Evolutionary conservation across 1,140 invertebrate species (phyloP).

Genomic region (Homalodisca vitripennis): DNA sequence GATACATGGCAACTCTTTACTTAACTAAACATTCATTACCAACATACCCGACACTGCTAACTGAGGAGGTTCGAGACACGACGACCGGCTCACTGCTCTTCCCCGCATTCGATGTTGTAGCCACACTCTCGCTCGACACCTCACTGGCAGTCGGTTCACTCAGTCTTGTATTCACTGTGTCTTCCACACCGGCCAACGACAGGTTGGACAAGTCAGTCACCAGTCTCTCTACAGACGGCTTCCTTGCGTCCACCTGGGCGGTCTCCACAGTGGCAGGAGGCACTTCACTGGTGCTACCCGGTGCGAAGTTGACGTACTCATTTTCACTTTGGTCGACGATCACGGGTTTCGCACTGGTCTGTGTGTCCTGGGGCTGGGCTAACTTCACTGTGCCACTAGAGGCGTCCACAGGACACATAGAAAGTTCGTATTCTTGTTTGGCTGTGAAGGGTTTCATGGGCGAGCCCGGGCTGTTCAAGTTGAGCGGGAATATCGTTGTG

Average conservation of each 20-base stretch:
- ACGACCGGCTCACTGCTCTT: background rate
- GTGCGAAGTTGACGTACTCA: conserved; percentile 31
- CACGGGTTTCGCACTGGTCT: background rate
- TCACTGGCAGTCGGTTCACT: conserved; percentile 12
- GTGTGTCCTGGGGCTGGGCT: conserved; percentile 18
- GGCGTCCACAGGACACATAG: conserved; percentile 43
- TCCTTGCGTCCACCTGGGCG: conserved; percentile 1
- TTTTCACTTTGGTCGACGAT: background rate
- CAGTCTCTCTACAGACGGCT: background rate
- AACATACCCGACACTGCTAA: conserved; percentile 27
- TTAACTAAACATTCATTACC: too few relatives aligned
- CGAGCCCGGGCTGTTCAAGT: conserved; percentile 58
- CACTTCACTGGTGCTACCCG: background rate
- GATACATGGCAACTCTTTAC: too few relatives aligned
- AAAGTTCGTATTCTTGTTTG: conserved; percentile 37
- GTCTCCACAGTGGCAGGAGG: background rate
- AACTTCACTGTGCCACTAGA: conserved; percentile 44
- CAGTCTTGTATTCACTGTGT: conserved; percentile 3
- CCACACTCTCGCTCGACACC: conserved; percentile 1
- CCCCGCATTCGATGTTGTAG: background rate
- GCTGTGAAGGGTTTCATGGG: conserved; percentile 50
- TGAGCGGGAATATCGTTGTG: conserved; percentile 59
- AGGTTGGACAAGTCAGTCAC: conserved; percentile 1
- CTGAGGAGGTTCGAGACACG: conserved; percentile 22
- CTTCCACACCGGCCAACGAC: background rate